Base-by-base conservation (phyloP, 2,888 invertebrate species). In the Sphinx pinastri region DNA sequence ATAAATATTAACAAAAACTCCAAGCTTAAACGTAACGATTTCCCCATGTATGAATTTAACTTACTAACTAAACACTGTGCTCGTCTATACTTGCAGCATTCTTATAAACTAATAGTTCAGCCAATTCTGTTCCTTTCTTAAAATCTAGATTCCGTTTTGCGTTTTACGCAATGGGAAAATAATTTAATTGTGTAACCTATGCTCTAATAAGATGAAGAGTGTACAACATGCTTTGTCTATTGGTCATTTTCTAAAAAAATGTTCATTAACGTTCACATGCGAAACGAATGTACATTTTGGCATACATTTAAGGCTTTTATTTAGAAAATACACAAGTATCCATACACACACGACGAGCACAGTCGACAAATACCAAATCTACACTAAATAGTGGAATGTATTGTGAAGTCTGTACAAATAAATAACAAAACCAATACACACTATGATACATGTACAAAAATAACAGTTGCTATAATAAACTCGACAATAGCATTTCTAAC, bases 11-110 rank as follows among this genome's bases (percentile, higher is more conserved):
- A 92, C 90, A 91, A 87, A 88, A 89, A 91, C 87, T 88, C 81
- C 82, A 84, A 86, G 89, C 91, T 90, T 94, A 94, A 94, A 94
- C 94, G 94, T 94, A 94, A 93, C 93, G 88, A 90, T 94, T 93
- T 93, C 94, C 94, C 94, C 80, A 87, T 87, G 75, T 79, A 80
- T 86, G 75, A 81, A 79, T 81, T 75, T 80, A 68, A 79, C 72
- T 78, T 84, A 82, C 60, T 75, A 70, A 76, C 79, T 82, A 81
- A 71, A 75, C 68, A 71, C 71, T 13, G 70, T 63, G 19, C 63
- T 63, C 63, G 49, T 63, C 60, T 13, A 8, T 19, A 10, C 19
- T 11, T 16, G 19, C 25, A 25, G 25, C 25, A 25, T 25, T 25
- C 25, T 25, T 25, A 25, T 25, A 25, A 25, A 25, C 25, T 25